Evolutionary conservation across 2,888 invertebrate species (phyloP).

Genomic region (Torymus texanus): DNA sequence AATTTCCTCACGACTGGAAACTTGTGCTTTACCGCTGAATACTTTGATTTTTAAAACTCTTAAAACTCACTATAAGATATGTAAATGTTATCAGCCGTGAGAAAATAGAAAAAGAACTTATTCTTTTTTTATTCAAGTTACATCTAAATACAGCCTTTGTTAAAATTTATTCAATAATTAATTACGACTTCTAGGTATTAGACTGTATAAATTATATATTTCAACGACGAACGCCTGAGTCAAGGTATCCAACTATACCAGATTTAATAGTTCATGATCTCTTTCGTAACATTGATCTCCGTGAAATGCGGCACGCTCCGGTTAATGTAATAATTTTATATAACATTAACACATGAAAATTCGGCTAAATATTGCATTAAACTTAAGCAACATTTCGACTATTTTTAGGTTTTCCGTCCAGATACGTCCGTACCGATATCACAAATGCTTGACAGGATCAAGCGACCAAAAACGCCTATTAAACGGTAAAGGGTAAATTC

Average conservation of each 20-base stretch:
- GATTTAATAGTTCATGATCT: slow-evolving; percentile 89
- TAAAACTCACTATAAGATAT: no score
- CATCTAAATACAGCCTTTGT: background rate
- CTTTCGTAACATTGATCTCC: slow-evolving; percentile 90
- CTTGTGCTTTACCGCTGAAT: no score
- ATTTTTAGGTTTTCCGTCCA: slow-evolving; percentile 72
- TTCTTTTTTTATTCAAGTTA: background rate
- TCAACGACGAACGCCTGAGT: slow-evolving; percentile 77
- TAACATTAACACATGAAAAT: background rate
- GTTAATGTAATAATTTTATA: slow-evolving; percentile 79
- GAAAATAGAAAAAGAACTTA: background rate
- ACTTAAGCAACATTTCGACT: background rate
- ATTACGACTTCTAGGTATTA: slow-evolving; percentile 78
- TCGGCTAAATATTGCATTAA: background rate
- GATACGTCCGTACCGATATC: slow-evolving; percentile 69
- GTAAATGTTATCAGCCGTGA: background rate
- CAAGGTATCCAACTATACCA: slow-evolving; percentile 84
- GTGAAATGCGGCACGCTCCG: slow-evolving; percentile 90
- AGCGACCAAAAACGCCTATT: slow-evolving; percentile 64
- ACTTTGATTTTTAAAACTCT: no score
- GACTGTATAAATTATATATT: slow-evolving; percentile 88
- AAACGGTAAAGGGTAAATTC: slow-evolving; percentile 65
- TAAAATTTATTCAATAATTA: slow-evolving; percentile 9
- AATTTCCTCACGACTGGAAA: no score
- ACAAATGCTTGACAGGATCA: slow-evolving; percentile 70